These are phyloP conservation scores for Poeciliopsis prolifica DNA, from an alignment of 2,113 vertebrate genomes.

Conservation along the genomic window DNA sequence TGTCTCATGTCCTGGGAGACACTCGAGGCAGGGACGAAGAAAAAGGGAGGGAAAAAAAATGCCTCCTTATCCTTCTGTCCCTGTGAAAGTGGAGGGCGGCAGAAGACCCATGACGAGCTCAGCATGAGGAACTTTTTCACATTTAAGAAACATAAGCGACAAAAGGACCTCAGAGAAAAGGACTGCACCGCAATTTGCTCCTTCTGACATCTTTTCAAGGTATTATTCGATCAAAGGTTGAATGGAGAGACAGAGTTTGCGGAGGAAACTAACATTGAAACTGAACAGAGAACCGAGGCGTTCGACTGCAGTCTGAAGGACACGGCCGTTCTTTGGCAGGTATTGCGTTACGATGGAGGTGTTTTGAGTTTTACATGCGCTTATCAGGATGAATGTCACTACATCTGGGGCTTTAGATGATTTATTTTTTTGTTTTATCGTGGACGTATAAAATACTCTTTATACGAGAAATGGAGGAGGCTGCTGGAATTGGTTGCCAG, in stretches of 20 bases:
- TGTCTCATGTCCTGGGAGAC: conserved; percentile 35
- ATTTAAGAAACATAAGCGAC: background rate
- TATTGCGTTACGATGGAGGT: background rate
- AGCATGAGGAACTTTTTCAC: conserved; percentile 13
- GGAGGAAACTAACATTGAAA: conserved; percentile 2
- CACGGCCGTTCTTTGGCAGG: background rate
- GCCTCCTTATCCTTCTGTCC: conserved; percentile 14
- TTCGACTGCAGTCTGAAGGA: too few species aligned
- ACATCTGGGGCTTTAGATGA: background rate
- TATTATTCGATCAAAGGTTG: conserved; percentile 16
- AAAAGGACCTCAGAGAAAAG: conserved; percentile 22
- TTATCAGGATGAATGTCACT: background rate
- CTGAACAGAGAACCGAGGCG: background rate
- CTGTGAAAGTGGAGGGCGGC: conserved; percentile 17
- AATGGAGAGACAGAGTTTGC: conserved; percentile 10
- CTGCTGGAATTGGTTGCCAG: too few species aligned
- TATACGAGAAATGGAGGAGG: too few species aligned
- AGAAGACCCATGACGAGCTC: conserved; percentile 9
- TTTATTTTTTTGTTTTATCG: background rate
- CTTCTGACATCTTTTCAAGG: conserved; percentile 25
- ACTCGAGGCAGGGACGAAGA: background rate
- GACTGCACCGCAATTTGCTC: conserved; percentile 13
- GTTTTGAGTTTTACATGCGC: background rate
- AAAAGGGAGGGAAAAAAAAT: background rate
- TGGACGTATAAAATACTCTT: too few species aligned